phyloP scores from a whole-genome alignment of 2,888 invertebrate genomes.

The Leptinotarsa rubiginosa region DNA sequence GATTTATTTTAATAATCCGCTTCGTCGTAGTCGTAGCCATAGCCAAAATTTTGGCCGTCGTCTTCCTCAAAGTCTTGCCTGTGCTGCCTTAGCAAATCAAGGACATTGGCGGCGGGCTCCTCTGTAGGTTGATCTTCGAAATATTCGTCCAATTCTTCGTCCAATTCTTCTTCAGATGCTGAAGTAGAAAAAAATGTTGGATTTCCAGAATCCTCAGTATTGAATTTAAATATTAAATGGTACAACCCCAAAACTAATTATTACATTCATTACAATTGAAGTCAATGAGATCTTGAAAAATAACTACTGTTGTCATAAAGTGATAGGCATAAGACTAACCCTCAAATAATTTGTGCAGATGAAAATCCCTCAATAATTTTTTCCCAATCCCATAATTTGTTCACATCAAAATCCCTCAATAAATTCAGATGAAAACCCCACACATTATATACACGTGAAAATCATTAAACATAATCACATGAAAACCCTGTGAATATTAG shows the following conservation, averaged over 20 bases:
- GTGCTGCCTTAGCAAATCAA: conserved; percentile 68
- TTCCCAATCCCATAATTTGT: neutral
- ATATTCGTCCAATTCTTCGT: conserved; percentile 61
- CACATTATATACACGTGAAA: no score
- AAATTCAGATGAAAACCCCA: conserved; percentile 34
- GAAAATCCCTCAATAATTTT: no score
- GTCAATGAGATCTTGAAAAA: no score
- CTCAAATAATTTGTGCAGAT: no score
- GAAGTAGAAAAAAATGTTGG: no score
- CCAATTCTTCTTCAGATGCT: neutral
- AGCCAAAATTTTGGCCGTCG: conserved; percentile 71
- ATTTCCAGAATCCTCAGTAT: no score
- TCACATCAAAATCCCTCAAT: neutral
- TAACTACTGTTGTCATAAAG: no score
- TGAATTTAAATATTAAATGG: no score
- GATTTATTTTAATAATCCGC: conserved; percentile 31
- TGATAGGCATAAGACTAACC: no score
- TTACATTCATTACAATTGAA: no score
- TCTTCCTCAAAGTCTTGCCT: conserved; percentile 68
- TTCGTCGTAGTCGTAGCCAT: conserved; percentile 39
- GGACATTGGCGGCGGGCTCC: conserved; percentile 59
- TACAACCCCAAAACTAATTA: no score
- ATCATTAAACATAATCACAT: conserved; percentile 40
- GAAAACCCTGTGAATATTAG: neutral
- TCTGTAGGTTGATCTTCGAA: conserved; percentile 56